These are phyloP conservation scores for Schrankia costaestrigalis DNA, from an alignment of 2,888 invertebrate genomes.

Conservation along the genomic window DNA sequence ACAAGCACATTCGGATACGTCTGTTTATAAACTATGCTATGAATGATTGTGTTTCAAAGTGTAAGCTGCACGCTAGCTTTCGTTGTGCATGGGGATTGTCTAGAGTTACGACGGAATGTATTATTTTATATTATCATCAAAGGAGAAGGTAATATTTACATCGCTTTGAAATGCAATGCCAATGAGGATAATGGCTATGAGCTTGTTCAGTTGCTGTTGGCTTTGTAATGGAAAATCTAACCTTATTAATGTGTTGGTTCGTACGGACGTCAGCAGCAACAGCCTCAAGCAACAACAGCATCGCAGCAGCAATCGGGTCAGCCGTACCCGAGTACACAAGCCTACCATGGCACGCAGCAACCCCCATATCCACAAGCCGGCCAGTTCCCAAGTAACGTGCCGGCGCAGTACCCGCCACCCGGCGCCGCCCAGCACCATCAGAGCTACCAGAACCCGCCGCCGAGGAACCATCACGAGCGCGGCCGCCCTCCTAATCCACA, in stretches of 20 bases:
- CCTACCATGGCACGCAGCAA: slow-evolving; percentile 80
- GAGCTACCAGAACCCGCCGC: slow-evolving; percentile 73
- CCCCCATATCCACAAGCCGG: slow-evolving; percentile 75
- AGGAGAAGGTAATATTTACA: slow-evolving; percentile 72
- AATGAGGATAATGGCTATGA: slow-evolving; percentile 68
- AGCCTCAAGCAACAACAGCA: slow-evolving; percentile 78
- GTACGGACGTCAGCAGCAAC: slow-evolving; percentile 82
- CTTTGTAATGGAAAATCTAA: slow-evolving; percentile 79
- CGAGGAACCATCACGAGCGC: slow-evolving; percentile 77
- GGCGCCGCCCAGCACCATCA: slow-evolving; percentile 67
- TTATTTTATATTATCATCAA: slow-evolving; percentile 55
- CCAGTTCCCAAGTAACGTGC: slow-evolving; percentile 76
- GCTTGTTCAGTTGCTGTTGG: slow-evolving; percentile 75
- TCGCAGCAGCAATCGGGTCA: slow-evolving; percentile 77
- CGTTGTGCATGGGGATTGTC: slow-evolving; percentile 78
- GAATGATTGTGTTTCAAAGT: slow-evolving; percentile 72
- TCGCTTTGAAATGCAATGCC: slow-evolving; percentile 73
- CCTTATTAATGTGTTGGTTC: slow-evolving; percentile 81
- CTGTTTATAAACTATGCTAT: slow-evolving; percentile 56
- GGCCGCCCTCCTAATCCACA: slow-evolving; percentile 77
- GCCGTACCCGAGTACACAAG: slow-evolving; percentile 77
- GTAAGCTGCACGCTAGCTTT: slow-evolving; percentile 80
- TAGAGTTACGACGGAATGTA: slow-evolving; percentile 75
- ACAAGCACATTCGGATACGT: slow-evolving; percentile 60
- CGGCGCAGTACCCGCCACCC: slow-evolving; percentile 59